phyloP scores from a whole-genome alignment of 2,797 vertebrate species.

The Antrozous pallidus region DNA sequence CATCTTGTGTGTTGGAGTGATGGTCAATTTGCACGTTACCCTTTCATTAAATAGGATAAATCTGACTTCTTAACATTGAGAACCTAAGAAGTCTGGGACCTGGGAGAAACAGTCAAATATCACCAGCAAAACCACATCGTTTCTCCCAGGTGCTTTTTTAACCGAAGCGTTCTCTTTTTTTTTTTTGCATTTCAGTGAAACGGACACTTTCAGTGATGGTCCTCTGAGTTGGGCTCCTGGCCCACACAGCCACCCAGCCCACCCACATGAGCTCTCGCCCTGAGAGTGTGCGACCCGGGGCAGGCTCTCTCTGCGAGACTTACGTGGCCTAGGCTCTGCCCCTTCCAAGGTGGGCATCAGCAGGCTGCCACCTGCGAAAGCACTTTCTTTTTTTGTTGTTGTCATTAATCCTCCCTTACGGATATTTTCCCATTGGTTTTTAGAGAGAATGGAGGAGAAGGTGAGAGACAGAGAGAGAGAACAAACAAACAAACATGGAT shows the following conservation, averaged over 20 bases:
- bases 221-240: slow-evolving; percentile 67
- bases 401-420: too few relatives aligned
- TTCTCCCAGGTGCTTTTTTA: slow-evolving; percentile 62
- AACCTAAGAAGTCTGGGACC: slow-evolving; percentile 75
- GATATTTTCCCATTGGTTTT: too few relatives aligned
- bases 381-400: too few relatives aligned
- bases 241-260: slow-evolving; percentile 65
- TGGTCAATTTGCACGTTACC: too few relatives aligned
- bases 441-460: too few relatives aligned
- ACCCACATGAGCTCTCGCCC: slow-evolving; percentile 48
- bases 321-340: slow-evolving; percentile 67
- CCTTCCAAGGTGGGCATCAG: slow-evolving; percentile 69
- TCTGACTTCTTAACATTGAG: not conserved
- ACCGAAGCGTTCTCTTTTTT: slow-evolving; percentile 55
- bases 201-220: slow-evolving; percentile 63
- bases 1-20: too few relatives aligned
- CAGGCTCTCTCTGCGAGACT: slow-evolving; percentile 71
- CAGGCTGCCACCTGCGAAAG: slow-evolving; percentile 20
- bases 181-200: slow-evolving; percentile 68
- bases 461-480: too few relatives aligned
- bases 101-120: slow-evolving; percentile 69
- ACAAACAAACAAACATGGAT: too few relatives aligned
- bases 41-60: too few relatives aligned
- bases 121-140: slow-evolving; percentile 62
- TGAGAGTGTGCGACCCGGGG: slow-evolving; percentile 72